phyloP scores from a whole-genome alignment of 2,888 invertebrate species.

The Rhagophthalmus giganteus region DNA sequence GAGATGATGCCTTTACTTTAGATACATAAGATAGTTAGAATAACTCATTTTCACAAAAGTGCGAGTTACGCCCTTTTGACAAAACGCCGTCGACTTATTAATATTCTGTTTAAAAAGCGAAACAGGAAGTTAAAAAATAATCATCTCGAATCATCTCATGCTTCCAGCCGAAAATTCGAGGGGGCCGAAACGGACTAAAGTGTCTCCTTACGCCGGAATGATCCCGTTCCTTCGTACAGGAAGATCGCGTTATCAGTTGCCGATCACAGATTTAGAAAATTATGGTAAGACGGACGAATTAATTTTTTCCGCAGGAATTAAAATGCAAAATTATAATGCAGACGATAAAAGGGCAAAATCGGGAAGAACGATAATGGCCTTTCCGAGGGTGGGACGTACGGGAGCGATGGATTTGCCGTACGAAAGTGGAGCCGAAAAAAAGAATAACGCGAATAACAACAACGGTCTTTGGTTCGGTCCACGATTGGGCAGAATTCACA shows the following conservation, averaged over 20 bases:
- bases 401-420: constrained; percentile 36
- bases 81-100: no score
- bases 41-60: no score
- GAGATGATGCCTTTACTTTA: no score
- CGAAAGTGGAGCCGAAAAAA: constrained; percentile 14
- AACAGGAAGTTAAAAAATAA: no score
- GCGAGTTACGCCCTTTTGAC: no score
- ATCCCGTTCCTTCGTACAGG: constrained; percentile 28
- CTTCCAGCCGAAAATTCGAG: constrained; percentile 11
- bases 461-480: constrained; percentile 71
- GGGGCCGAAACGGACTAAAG: constrained; percentile 23
- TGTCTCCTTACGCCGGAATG: constrained; percentile 15
- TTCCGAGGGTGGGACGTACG: constrained; percentile 56
- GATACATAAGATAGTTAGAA: no score
- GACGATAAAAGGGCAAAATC: constrained; percentile 15
- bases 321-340: constrained; percentile 1
- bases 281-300: constrained; percentile 1
- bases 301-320: not conserved
- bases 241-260: constrained; percentile 8
- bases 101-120: no score
- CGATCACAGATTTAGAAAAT: constrained; percentile 11
- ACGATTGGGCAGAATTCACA: constrained; percentile 56
- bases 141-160: no score
- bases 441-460: constrained; percentile 42
- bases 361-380: constrained; percentile 47